These are phyloP conservation scores for Knipowitschia caucasica DNA, from an alignment of 2,797 vertebrate genomes.

Conservation along the genomic window DNA sequence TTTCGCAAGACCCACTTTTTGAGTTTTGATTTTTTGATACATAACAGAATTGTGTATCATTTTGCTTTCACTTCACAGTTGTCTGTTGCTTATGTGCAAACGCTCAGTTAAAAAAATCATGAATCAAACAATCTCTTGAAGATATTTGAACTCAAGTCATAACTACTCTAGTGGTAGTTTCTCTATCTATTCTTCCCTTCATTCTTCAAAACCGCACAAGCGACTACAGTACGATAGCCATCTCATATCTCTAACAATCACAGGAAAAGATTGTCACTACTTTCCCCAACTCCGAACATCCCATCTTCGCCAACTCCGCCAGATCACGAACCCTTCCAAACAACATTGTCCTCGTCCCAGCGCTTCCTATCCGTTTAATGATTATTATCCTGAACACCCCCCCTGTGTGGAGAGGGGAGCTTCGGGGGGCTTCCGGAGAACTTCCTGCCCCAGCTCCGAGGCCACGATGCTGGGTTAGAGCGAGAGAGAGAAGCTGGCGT, in stretches of 20 bases:
- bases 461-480: not conserved
- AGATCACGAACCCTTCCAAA: not conserved
- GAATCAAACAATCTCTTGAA: too few relatives aligned
- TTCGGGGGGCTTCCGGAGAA: not conserved
- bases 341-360: not conserved
- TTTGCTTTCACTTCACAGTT: too few relatives aligned
- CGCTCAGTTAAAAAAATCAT: too few relatives aligned
- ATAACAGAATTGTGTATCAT: too few relatives aligned
- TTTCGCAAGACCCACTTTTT: too few relatives aligned
- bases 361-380: not conserved
- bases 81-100: too few relatives aligned
- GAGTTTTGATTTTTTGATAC: too few relatives aligned
- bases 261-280: not conserved
- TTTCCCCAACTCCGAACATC: not conserved
- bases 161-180: too few relatives aligned
- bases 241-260: not conserved
- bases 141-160: too few relatives aligned
- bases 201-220: too few relatives aligned
- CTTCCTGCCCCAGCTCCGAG: not conserved
- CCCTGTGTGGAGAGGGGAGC: not conserved
- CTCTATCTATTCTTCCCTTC: too few relatives aligned
- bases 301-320: not conserved
- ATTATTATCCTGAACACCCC: constrained; percentile 1
- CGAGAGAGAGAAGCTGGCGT: constrained; percentile 8
- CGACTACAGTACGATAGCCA: too few relatives aligned